These are phyloP conservation scores for Fragum whitleyi DNA, from an alignment of 2,888 invertebrate species.

Conservation along the genomic window DNA sequence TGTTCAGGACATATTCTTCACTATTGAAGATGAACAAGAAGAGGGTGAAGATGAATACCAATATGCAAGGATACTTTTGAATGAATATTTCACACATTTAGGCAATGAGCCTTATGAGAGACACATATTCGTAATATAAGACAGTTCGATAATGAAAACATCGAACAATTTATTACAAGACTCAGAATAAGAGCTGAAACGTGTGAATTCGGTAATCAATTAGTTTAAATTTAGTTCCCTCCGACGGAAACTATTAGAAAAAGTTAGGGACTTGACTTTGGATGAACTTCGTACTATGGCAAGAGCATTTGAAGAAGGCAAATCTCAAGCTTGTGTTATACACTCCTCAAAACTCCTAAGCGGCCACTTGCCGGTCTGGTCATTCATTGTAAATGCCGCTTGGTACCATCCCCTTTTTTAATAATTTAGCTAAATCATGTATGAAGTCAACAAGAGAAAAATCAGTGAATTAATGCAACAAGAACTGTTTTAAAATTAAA, in stretches of 20 bases:
- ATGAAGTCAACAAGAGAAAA: no score
- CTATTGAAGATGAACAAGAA: neutral
- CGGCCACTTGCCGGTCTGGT: no score
- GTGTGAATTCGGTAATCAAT: slow-evolving; percentile 36
- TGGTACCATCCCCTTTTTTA: no score
- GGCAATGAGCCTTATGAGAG: slow-evolving; percentile 50
- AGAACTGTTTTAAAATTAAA: no score
- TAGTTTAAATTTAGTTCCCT: slow-evolving; percentile 4
- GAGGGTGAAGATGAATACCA: neutral
- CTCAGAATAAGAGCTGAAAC: slow-evolving; percentile 22
- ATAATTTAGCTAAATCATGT: no score
- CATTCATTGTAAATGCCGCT: no score
- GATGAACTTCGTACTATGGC: slow-evolving; percentile 12
- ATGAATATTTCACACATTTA: slow-evolving; percentile 40
- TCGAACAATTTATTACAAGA: slow-evolving; percentile 33
- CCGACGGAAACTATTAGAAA: slow-evolving; percentile 21
- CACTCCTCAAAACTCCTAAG: no score
- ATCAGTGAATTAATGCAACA: no score
- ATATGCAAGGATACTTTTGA: neutral
- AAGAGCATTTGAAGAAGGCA: slow-evolving; percentile 11
- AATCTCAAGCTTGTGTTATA: slow-evolving; percentile 12
- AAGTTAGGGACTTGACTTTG: slow-evolving; percentile 17
- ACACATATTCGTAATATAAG: slow-evolving; percentile 21
- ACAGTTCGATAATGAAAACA: slow-evolving; percentile 25
- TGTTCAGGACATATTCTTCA: slow-evolving; percentile 26